A percentile compares a stretch with the other conserved stretches of the same genome.
phyloP scores from a whole-genome alignment of 2,797 vertebrate species.

The Columba guinea region DNA sequence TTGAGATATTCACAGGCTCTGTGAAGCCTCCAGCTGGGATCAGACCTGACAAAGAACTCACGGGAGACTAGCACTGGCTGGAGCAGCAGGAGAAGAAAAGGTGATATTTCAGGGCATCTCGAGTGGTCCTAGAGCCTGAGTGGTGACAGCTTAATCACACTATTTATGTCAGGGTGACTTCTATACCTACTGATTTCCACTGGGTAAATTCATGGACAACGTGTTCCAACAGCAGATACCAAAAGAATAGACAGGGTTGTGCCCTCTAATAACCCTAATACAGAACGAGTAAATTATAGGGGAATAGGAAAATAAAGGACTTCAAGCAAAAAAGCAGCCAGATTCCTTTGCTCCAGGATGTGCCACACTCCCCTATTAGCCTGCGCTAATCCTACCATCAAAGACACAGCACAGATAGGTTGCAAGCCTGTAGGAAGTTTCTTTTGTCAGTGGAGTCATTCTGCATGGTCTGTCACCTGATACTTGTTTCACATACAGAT shows the following conservation, averaged over 20 bases:
- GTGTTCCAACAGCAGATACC: not conserved
- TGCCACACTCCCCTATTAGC: not conserved
- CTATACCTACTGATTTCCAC: not conserved
- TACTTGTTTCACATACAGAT: not conserved
- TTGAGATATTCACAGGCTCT: not conserved
- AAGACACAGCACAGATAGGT: not conserved
- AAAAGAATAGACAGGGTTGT: not conserved
- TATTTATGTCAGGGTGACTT: not conserved
- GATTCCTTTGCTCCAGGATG: fast-evolving
- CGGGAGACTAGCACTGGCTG: not conserved
- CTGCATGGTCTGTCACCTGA: not conserved
- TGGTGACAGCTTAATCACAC: not conserved
- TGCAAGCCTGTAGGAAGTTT: not conserved
- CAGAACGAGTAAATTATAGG: not conserved
- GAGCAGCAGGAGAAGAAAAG: not conserved
- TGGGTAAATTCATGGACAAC: not conserved
- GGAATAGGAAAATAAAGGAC: not conserved
- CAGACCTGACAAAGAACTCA: not conserved
- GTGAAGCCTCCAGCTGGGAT: not conserved
- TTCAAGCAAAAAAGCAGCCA: not conserved
- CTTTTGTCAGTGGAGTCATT: not conserved
- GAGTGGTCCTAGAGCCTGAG: not conserved
- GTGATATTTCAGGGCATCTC: not conserved
- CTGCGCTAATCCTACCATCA: not conserved
- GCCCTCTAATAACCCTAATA: not conserved